Conservation (phyloP, 53 echinoderm and acorn worm species). For the Arbacia lixula region DNA sequence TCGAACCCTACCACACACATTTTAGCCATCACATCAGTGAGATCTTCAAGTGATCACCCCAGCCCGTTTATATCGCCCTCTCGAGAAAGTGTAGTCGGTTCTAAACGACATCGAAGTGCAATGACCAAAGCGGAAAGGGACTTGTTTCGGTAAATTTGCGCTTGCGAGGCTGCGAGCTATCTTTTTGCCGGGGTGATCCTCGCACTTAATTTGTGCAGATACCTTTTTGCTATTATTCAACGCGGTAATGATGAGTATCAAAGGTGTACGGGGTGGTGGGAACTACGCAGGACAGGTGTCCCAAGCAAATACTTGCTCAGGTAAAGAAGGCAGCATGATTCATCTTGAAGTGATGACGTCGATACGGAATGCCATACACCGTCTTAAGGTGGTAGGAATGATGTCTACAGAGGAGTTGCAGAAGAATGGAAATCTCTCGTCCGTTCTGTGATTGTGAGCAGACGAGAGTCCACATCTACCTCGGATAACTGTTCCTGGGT, state of each 20-base stretch:
- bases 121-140: slow-evolving; percentile 52
- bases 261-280: slow-evolving; percentile 23
- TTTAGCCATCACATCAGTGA: slow-evolving; percentile 33
- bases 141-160: slow-evolving; percentile 47
- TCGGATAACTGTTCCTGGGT: no score
- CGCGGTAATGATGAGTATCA: slow-evolving; percentile 19
- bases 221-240: slow-evolving; percentile 12
- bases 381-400: no score
- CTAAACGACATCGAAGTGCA: slow-evolving; percentile 41
- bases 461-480: no score
- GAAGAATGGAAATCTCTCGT: no score
- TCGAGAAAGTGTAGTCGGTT: background rate
- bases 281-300: slow-evolving; percentile 37
- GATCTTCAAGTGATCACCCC: slow-evolving; percentile 32
- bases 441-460: background rate
- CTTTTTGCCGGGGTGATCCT: slow-evolving; percentile 44
- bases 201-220: slow-evolving; percentile 38
- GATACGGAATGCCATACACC: no score
- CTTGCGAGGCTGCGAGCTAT: slow-evolving; percentile 46
- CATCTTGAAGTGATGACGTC: no score
- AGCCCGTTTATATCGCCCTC: background rate
- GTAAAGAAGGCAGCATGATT: background rate
- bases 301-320: slow-evolving; percentile 9
- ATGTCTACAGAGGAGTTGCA: background rate
- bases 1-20: slow-evolving; percentile 44